Evolutionary conservation across 2,888 invertebrate genomes (phyloP), one percentile per base, ranked within the genome.

Genomic region (Sminthurinus aureus): DNA sequence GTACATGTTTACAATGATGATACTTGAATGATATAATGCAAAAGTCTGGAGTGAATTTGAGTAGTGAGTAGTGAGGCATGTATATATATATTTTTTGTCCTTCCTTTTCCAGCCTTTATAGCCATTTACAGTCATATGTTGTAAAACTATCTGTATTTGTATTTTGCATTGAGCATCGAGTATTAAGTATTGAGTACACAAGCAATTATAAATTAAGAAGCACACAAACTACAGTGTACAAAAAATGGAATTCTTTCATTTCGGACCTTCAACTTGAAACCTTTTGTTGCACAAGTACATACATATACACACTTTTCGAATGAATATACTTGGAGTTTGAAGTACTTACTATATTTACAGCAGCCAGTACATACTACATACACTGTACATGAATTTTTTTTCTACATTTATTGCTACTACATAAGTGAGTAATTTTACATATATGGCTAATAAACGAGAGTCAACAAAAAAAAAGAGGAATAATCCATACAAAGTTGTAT

Each of bases 241-340:
- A 58, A 58, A 58, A 58, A 58, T 13, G 13, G 58, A 76, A 76
- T 58, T 58, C 20, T 76, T n/a, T 58, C 18, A 9, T n/a, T 38
- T 50, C 51, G 58, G 58, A 58, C 76, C 76, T 76, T 76, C 76
- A 76, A 76, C 76, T 76, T 76, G 76, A 76, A 76, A 76, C 26
- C 24, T 22, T n/a, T 69, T 12, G 18, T 69, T 50, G 75, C 52
- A 24, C 73, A 26, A 38, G 38, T 38, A 73, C 22, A 22, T 4
- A 73, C 22, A 71, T 4, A 4, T 6, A 38, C 6, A 38, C 38
- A 38, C 6, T 38, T 6, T 38, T 38, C 6, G 38, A 38, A 38
- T 6, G 38, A 38, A 6, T 6, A 38, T 38, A n/a, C n/a, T n/a
- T n/a, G n/a, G n/a, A n/a, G n/a, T n/a, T n/a, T n/a, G 38, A 6